These are phyloP conservation scores for Fregetta grallaria DNA, from an alignment of 2,113 vertebrate genomes.

Conservation along the genomic window DNA sequence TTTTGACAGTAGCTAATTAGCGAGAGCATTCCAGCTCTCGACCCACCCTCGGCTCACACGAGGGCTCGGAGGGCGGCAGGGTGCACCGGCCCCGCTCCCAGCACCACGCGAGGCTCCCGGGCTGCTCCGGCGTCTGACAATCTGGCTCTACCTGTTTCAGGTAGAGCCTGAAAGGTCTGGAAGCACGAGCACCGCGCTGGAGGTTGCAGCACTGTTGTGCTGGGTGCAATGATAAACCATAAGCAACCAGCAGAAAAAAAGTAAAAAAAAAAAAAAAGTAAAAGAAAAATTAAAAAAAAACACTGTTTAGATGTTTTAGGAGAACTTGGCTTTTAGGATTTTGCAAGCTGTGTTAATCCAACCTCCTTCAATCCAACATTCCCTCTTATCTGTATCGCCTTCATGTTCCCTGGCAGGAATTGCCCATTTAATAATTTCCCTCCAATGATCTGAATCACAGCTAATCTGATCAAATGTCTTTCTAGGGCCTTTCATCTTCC, in stretches of 20 bases:
- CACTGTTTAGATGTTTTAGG: neutral
- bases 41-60: neutral
- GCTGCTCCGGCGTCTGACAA: neutral
- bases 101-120: accelerated
- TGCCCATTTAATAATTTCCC: conserved; percentile 65
- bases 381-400: conserved; percentile 21
- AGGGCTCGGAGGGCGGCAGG: neutral
- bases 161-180: neutral
- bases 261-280: accelerated
- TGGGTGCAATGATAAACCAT: accelerated
- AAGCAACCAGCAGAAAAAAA: neutral
- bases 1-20: conserved; percentile 55
- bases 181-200: accelerated
- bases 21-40: neutral
- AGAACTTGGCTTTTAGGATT: conserved; percentile 26
- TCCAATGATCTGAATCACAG: conserved; percentile 57
- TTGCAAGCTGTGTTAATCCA: neutral
- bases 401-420: conserved; percentile 52
- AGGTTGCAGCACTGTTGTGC: neutral
- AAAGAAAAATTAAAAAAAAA: accelerated
- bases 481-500: conserved; percentile 58
- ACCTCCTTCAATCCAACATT: neutral
- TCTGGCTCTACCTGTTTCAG: neutral
- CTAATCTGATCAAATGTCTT: conserved; percentile 67
- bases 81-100: neutral